Percentiles rank a stretch among this genome's conserved stretches.
Conservation (phyloP, 2,113 vertebrate genomes). For the Climacteris rufus region DNA sequence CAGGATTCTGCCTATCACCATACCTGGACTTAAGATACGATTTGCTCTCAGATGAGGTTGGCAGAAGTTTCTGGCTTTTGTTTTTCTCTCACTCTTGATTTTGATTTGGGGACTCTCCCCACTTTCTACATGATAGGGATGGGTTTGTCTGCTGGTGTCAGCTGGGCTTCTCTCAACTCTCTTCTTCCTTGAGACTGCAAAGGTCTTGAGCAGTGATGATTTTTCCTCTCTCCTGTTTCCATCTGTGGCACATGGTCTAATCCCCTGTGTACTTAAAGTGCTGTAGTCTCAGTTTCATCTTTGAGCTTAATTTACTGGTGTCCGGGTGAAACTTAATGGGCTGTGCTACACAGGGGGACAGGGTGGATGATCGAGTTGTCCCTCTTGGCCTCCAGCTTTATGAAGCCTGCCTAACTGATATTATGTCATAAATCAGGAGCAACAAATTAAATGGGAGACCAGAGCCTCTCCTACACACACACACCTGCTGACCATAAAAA, state of each 20-base stretch:
- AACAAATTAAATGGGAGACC: conserved; percentile 8
- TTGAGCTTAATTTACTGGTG: neutral
- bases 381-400: neutral
- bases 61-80: neutral
- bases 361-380: neutral
- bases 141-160: neutral
- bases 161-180: neutral
- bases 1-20: neutral
- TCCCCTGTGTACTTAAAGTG: neutral
- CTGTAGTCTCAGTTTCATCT: neutral
- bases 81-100: neutral
- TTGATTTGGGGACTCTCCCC: neutral
- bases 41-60: neutral
- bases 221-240: neutral
- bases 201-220: neutral
- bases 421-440: conserved; percentile 21
- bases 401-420: conserved; percentile 8
- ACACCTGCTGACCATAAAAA: conserved; percentile 47
- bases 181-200: neutral
- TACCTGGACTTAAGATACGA: neutral
- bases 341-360: neutral
- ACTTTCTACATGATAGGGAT: neutral
- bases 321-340: neutral
- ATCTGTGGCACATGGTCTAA: neutral
- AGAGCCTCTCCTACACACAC: neutral